Evolutionary conservation across 2,797 vertebrate species (phyloP).

Genomic region (Fringilla coelebs): DNA sequence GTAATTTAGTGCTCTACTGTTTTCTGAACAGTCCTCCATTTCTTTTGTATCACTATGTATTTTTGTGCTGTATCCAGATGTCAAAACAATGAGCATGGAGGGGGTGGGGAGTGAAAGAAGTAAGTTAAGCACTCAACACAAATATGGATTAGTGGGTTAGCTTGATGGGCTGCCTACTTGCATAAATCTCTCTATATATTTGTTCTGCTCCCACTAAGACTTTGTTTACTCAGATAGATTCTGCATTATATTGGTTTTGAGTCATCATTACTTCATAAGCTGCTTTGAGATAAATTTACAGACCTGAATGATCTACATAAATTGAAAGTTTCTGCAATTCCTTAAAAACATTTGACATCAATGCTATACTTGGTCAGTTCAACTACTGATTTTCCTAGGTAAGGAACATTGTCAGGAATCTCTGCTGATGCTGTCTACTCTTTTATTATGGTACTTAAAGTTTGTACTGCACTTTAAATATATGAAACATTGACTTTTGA

Average conservation of each 20-base stretch:
- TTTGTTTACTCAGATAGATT: neutral
- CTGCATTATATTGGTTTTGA: neutral
- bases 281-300: neutral
- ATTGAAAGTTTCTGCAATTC: neutral
- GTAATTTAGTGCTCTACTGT: neutral
- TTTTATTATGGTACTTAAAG: neutral
- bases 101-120: rapidly evolving
- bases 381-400: neutral
- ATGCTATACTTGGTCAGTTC: neutral
- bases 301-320: neutral
- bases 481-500: neutral
- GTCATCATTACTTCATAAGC: neutral
- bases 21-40: neutral
- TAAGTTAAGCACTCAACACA: neutral
- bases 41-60: neutral
- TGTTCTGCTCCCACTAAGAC: neutral
- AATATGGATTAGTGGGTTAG: neutral
- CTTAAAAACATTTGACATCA: neutral
- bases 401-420: neutral
- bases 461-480: neutral
- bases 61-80: neutral
- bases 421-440: neutral
- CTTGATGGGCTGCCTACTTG: neutral
- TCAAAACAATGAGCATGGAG: neutral
- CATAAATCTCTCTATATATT: neutral